A percentile compares a stretch with the other conserved stretches of the same genome.
Conservation (phyloP, 2,113 vertebrate species). For the Oreochromis niloticus region DNA sequence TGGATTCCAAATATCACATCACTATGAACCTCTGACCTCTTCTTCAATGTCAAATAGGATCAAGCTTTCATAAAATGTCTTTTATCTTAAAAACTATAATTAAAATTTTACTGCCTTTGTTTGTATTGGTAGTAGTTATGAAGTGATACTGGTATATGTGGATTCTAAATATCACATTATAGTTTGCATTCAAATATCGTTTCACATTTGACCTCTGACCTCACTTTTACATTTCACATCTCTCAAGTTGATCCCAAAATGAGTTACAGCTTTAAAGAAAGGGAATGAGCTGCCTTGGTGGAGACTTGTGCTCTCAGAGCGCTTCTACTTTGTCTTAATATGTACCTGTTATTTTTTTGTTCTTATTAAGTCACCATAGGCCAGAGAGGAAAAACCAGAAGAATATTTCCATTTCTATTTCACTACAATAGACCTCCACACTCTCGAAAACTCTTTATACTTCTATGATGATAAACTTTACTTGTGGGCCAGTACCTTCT, state of each 20-base stretch:
- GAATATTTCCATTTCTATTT: not conserved
- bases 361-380: not conserved
- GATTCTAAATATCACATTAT: not conserved
- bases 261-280: not conserved
- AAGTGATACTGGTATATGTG: not conserved
- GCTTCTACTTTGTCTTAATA: not conserved
- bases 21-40: not conserved
- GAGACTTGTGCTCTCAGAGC: not conserved
- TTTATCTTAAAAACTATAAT: not conserved
- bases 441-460: not conserved
- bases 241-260: not conserved
- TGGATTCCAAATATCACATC: not conserved
- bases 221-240: not conserved
- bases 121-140: not conserved
- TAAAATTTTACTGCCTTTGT: not conserved
- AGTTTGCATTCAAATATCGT: not conserved
- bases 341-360: accelerated
- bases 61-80: not conserved
- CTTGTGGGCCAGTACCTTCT: not conserved
- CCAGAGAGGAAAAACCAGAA: not conserved
- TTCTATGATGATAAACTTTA: not conserved
- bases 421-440: not conserved
- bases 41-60: not conserved
- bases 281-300: not conserved
- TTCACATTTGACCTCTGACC: not conserved